A percentile compares a stretch with the other conserved stretches of the same genome.
phyloP scores from a whole-genome alignment of 1,140 invertebrate genomes.

The Drosophila orena region DNA sequence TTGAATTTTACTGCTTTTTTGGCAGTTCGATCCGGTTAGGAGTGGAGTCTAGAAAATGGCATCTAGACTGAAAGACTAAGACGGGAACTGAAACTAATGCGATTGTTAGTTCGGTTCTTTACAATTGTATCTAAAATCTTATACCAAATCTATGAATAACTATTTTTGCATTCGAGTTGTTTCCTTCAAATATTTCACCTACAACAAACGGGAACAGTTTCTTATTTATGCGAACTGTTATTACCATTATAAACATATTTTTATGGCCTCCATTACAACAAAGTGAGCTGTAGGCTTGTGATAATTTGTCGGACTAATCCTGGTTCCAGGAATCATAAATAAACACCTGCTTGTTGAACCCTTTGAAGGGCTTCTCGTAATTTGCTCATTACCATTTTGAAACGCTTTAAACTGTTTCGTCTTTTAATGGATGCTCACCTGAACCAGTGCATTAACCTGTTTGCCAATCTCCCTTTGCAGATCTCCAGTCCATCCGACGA shows the following conservation, averaged over 20 bases:
- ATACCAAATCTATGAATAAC: no score
- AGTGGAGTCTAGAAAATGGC: conserved; percentile 14
- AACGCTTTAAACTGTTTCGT: conserved; percentile 19
- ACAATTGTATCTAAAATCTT: not conserved
- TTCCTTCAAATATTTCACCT: no score
- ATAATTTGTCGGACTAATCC: conserved; percentile 2
- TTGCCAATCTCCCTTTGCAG: conserved; percentile 86
- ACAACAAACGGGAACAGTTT: no score
- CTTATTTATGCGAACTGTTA: no score
- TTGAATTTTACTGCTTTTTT: conserved; percentile 31
- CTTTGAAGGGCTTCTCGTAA: conserved; percentile 27
- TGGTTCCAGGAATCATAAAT: conserved; percentile 28
- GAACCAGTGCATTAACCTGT: conserved; percentile 8
- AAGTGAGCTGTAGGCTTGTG: not conserved
- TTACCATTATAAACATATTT: not conserved
- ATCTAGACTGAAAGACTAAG: not conserved
- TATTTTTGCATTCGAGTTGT: no score
- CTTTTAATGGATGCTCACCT: not conserved
- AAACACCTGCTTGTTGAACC: conserved; percentile 28
- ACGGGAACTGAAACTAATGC: conserved; percentile 18
- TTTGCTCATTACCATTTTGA: conserved; percentile 31
- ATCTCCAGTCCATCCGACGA: conserved; percentile 89
- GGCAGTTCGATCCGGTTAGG: not conserved
- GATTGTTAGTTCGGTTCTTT: not conserved
- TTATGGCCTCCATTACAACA: not conserved